Evolutionary conservation across 2,113 vertebrate species (phyloP).

Genomic region (Aegotheles bennettii): DNA sequence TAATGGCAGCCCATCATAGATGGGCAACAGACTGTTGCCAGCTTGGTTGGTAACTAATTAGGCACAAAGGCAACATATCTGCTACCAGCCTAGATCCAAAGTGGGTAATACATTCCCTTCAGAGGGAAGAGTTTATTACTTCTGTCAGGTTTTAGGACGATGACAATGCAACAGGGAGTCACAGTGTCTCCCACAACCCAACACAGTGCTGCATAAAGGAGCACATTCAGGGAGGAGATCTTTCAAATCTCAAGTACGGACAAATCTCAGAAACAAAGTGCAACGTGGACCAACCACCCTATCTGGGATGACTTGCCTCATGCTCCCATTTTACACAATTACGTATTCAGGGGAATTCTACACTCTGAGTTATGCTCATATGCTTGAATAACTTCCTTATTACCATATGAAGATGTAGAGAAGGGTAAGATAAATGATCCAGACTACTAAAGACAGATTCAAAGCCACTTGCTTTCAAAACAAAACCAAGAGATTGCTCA

Average conservation of each 20-base stretch:
- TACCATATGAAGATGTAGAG: not conserved
- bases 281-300: not conserved
- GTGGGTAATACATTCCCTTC: not conserved
- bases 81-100: not conserved
- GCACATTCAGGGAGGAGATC: not conserved
- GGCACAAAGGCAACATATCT: not conserved
- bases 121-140: not conserved
- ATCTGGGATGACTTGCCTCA: not conserved
- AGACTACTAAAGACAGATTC: not conserved
- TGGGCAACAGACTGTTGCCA: not conserved
- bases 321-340: not conserved
- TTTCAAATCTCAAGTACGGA: not conserved
- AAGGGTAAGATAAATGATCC: conserved; percentile 4
- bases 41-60: not conserved
- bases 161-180: not conserved
- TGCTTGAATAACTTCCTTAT: conserved; percentile 17
- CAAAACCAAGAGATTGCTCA: conserved; percentile 21
- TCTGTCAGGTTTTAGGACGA: not conserved
- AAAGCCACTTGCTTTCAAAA: conserved; percentile 28
- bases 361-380: not conserved
- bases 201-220: not conserved
- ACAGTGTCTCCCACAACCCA: not conserved
- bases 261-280: not conserved
- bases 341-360: not conserved
- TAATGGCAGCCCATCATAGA: not conserved